Percentiles rank a stretch among this genome's conserved stretches.
phyloP scores from a whole-genome alignment of 2,888 invertebrate genomes.

The Biston stratarius region DNA sequence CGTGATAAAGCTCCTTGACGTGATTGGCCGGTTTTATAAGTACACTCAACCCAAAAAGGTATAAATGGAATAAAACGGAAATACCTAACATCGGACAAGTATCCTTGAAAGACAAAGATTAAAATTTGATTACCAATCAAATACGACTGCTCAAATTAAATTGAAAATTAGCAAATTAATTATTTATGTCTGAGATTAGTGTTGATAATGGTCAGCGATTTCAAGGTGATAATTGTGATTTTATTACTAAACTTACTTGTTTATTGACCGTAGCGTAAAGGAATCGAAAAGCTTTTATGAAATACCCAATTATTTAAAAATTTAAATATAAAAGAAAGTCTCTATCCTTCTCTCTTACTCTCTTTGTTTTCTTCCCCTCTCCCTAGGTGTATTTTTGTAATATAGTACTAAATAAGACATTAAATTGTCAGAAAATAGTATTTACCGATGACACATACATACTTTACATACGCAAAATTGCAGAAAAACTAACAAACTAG shows the following conservation, averaged over 20 bases:
- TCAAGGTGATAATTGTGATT: constrained; percentile 15
- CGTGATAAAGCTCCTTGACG: neutral
- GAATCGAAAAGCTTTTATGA: neutral
- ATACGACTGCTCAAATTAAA: constrained; percentile 27
- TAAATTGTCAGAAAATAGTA: no score
- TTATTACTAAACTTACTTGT: neutral
- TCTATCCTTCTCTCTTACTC: no score
- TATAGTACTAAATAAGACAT: no score
- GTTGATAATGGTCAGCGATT: constrained; percentile 4
- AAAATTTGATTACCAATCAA: constrained; percentile 29
- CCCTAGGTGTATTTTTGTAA: no score
- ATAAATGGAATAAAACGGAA: constrained; percentile 44
- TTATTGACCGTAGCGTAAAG: neutral
- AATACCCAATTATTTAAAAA: no score
- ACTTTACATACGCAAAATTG: no score
- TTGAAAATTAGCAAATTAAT: constrained; percentile 27
- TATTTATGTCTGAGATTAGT: constrained; percentile 23
- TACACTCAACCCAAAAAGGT: constrained; percentile 39
- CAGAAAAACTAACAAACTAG: no score
- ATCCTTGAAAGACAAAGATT: constrained; percentile 38
- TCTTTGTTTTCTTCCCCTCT: no score
- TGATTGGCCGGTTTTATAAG: constrained; percentile 36
- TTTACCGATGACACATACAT: no score
- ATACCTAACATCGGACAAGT: constrained; percentile 41
- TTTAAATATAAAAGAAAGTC: no score